phyloP scores from a whole-genome alignment of 2,888 invertebrate species.

The Trichacis sp. region DNA sequence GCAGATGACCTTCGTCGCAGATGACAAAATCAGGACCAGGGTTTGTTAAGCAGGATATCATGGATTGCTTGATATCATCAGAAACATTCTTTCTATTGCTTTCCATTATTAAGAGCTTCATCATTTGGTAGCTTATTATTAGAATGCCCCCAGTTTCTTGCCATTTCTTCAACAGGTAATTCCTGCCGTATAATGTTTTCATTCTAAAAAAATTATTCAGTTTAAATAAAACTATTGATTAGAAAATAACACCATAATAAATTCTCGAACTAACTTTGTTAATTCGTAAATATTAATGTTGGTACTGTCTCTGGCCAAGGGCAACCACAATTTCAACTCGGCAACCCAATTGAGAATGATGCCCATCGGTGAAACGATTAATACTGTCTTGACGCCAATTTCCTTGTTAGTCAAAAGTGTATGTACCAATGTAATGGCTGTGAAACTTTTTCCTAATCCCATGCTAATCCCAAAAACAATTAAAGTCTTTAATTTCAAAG shows the following conservation, averaged over 20 bases:
- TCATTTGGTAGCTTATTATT: constrained; percentile 96
- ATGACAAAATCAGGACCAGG: constrained; percentile 95
- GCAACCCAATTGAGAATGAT: constrained; percentile 97
- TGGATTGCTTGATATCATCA: constrained; percentile 80
- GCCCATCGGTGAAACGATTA: constrained; percentile 94
- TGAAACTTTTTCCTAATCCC: constrained; percentile 93
- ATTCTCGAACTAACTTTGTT: constrained; percentile 73
- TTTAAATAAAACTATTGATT: no score
- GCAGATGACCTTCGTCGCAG: constrained; percentile 97
- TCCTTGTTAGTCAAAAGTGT: constrained; percentile 80
- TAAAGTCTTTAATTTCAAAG: no score
- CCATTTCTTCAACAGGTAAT: constrained; percentile 84
- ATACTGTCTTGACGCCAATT: constrained; percentile 79
- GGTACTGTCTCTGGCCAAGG: constrained; percentile 73
- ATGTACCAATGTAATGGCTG: constrained; percentile 89
- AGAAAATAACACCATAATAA: no score
- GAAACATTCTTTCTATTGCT: constrained; percentile 72
- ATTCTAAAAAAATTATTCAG: no score
- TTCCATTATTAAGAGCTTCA: constrained; percentile 81
- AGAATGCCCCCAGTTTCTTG: constrained; percentile 86
- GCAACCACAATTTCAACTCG: constrained; percentile 92
- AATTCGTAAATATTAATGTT: constrained; percentile 86
- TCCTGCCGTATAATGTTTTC: constrained; percentile 83
- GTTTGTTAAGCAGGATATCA: constrained; percentile 82
- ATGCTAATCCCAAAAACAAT: no score